These are phyloP conservation scores for Epiblema foenella DNA, from an alignment of 2,888 invertebrate species.

Conservation along the genomic window DNA sequence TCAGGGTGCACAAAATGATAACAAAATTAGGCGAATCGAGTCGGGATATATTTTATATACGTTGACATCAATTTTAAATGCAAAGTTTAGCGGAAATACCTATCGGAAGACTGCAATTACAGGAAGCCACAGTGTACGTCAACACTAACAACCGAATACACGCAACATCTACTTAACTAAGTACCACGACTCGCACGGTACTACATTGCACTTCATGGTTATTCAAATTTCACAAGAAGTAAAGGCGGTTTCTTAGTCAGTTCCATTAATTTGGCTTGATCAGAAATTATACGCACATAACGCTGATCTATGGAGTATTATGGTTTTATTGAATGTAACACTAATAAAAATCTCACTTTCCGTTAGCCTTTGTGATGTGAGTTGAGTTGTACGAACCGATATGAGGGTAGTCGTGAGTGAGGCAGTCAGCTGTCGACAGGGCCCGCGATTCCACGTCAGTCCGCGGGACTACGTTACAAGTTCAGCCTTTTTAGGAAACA, in stretches of 20 bases:
- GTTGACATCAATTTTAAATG: conserved; percentile 78
- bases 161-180: conserved; percentile 71
- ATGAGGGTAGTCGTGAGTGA: conserved; percentile 49
- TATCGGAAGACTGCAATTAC: conserved; percentile 84
- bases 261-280: conserved; percentile 82
- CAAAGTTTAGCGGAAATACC: conserved; percentile 79
- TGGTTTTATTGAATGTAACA: conserved; percentile 59
- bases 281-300: conserved; percentile 68
- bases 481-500: conserved; percentile 69
- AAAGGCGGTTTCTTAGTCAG: conserved; percentile 81
- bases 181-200: conserved; percentile 72
- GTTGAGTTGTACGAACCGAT: conserved; percentile 50
- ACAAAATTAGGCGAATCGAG: conserved; percentile 47
- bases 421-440: conserved; percentile 62
- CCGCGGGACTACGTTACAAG: conserved; percentile 64
- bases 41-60: conserved; percentile 51
- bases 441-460: conserved; percentile 56
- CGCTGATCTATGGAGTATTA: conserved; percentile 77
- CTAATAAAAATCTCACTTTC: conserved; percentile 71
- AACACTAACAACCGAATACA: conserved; percentile 71
- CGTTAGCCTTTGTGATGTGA: conserved; percentile 62
- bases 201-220: conserved; percentile 77
- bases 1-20: conserved; percentile 33
- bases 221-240: conserved; percentile 72
- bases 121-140: conserved; percentile 82